Evolutionary conservation across 2,797 vertebrate genomes (phyloP), one percentile per base, ranked within the genome.

Genomic region (Silurus lanzhouensis): DNA sequence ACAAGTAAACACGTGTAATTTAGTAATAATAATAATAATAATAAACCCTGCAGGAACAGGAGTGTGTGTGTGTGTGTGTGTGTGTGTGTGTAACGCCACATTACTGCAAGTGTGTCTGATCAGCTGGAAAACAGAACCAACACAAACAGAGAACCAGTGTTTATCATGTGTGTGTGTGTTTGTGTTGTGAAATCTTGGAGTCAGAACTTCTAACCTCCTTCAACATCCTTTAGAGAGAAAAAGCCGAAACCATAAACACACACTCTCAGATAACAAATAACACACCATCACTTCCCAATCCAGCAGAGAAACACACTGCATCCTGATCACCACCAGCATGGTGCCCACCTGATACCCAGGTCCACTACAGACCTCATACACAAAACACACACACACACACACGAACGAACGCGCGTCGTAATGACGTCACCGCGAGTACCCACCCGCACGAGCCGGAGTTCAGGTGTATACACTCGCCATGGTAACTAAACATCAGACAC

Each of bases 401-500:
- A 70, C 66, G 6, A 3, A 44, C 67, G 20, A 1, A 8, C 66
- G 12, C 27, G 27, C 27, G 3, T 31, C 5, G 13, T 6, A 15
- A 38, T 78, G 75, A 78, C 55, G 76, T 78, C 76, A 78, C 58
- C 19, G 17, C n/a, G 15, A 20, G 57, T 31, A 31, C 31, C 31
- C 31, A 6, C 4, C 57, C 12, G 75, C 75, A 25, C 74, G 71
- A 52, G 46, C 46, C 22, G 1, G 22, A 55, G 72, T 25, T 20
- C n/a, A 75, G 38, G 31, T 5, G 48, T 15, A 6, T 13, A 38
- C 52, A 78, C 76, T 78, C 57, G 60, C 76, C 76, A 17, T 19
- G 52, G 58, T 38, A 5, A 15, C 74, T 77, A 14, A 19, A 80
- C 77, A 79, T 46, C 76, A 80, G 2, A 64, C 57, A 78, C n/a